Evolutionary conservation across 1,140 invertebrate species (phyloP).

Genomic region (Tetragonula clypearis): DNA sequence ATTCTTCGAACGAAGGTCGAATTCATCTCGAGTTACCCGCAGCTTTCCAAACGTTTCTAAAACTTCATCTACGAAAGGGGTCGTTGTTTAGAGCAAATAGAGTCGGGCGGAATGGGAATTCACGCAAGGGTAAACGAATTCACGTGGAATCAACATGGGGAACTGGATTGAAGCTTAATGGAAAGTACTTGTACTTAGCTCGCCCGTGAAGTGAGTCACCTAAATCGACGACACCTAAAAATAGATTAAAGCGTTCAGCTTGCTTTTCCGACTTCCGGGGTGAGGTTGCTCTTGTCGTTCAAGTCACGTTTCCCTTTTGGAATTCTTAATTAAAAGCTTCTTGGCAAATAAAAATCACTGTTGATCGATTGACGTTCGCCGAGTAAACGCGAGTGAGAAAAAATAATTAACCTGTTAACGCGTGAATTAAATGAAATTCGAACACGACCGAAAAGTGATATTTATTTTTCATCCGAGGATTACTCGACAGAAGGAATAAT

Average conservation of each 20-base stretch:
- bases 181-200: slow-evolving; percentile 42
- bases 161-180: slow-evolving; percentile 28
- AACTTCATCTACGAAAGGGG: slow-evolving; percentile 21
- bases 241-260: slow-evolving; percentile 15
- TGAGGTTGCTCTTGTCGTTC: neutral
- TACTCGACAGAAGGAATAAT: too few species aligned
- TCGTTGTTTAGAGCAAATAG: neutral
- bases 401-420: neutral
- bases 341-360: neutral
- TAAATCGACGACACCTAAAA: slow-evolving; percentile 10
- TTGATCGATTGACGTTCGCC: neutral
- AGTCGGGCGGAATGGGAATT: neutral
- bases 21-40: slow-evolving; percentile 17
- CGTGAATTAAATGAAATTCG: too few species aligned
- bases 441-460: too few species aligned
- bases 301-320: neutral
- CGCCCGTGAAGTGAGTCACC: slow-evolving; percentile 9
- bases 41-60: neutral
- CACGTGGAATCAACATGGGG: slow-evolving; percentile 34
- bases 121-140: slow-evolving; percentile 38
- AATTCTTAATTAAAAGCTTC: neutral
- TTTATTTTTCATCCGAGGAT: too few species aligned
- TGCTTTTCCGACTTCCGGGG: neutral
- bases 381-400: neutral
- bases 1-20: neutral